Conservation (phyloP, 2,113 vertebrate species). For the Corythaeola cristata region DNA sequence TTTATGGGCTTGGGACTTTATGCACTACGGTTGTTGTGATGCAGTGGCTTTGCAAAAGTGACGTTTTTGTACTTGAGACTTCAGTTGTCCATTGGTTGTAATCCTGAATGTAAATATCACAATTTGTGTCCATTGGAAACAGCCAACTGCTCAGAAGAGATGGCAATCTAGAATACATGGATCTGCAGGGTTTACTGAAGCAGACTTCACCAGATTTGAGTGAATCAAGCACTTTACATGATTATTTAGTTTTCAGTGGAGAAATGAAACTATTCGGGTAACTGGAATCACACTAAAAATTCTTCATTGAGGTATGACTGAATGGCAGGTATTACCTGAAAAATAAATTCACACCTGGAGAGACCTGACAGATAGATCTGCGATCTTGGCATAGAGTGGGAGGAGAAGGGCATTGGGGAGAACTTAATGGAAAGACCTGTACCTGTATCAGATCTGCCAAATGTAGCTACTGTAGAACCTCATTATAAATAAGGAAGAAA, state of each 20-base stretch:
- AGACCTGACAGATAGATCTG: neutral
- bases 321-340: neutral
- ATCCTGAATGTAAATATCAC: neutral
- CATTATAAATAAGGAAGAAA: neutral
- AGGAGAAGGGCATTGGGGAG: neutral
- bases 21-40: neutral
- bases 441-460: neutral
- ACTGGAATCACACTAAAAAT: neutral
- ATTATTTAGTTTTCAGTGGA: neutral
- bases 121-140: constrained; percentile 8
- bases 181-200: neutral
- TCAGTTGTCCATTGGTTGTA: neutral
- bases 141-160: neutral
- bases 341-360: neutral
- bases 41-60: neutral
- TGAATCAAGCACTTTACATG: neutral
- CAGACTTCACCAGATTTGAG: neutral
- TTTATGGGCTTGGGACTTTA: neutral
- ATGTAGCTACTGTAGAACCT: neutral
- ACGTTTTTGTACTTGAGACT: neutral
- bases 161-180: neutral
- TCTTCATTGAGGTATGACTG: neutral
- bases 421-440: neutral
- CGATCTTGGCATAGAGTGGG: neutral
- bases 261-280: neutral